Conservation (phyloP, 2,797 vertebrate species). For the Corythornis leucogaster region DNA sequence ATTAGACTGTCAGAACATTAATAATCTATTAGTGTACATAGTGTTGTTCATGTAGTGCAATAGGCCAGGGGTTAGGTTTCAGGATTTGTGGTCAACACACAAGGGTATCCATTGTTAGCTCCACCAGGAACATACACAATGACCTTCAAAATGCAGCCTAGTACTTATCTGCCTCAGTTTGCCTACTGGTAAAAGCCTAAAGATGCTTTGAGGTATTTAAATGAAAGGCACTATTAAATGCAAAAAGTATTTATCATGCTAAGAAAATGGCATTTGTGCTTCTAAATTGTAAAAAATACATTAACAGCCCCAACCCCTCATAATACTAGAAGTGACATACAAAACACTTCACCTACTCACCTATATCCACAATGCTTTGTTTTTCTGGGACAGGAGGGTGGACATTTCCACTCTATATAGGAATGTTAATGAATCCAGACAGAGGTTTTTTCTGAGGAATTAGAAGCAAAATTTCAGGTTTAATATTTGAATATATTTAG, state of each 20-base stretch:
- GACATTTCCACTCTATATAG: neutral
- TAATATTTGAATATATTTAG: slow-evolving; percentile 42
- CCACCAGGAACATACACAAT: neutral
- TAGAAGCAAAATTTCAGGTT: slow-evolving; percentile 29
- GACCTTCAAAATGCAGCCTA: neutral
- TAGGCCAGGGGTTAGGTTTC: neutral
- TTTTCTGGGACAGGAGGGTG: neutral
- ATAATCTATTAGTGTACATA: neutral
- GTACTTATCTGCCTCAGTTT: slow-evolving; percentile 21
- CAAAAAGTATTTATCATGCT: neutral
- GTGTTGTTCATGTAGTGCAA: neutral
- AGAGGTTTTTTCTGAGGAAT: slow-evolving; percentile 55
- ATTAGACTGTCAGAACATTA: neutral
- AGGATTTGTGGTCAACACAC: neutral
- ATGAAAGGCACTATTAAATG: neutral
- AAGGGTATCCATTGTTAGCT: neutral
- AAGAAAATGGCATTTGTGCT: neutral
- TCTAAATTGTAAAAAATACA: slow-evolving; percentile 44
- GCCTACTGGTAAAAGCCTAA: neutral
- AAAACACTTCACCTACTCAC: slow-evolving; percentile 16
- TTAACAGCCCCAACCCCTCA: neutral
- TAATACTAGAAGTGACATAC: neutral
- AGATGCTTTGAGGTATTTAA: slow-evolving; percentile 11
- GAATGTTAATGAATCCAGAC: slow-evolving; percentile 32
- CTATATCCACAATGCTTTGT: neutral